Evolutionary conservation across 2,113 vertebrate genomes (phyloP).

Genomic region (Hiodon alosoides): DNA sequence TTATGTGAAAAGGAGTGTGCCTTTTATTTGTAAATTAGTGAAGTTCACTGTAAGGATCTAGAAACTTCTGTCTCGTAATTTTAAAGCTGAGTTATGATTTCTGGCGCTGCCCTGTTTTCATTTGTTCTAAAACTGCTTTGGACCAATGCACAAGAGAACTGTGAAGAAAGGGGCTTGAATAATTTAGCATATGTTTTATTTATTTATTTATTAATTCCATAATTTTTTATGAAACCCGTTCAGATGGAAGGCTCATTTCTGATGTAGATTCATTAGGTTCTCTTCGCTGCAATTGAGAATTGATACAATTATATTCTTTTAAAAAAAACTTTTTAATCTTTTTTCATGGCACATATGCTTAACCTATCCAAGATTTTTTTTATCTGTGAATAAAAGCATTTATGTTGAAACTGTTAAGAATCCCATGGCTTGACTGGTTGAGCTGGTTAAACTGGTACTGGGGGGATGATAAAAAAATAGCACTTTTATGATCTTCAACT

Average conservation of each 20-base stretch:
- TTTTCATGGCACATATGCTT: no score
- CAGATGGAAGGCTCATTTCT: background rate
- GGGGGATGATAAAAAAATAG: background rate
- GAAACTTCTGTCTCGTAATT: background rate
- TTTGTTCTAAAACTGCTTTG: constrained; percentile 15
- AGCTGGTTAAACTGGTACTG: background rate
- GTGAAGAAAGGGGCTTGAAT: constrained; percentile 9
- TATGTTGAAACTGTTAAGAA: background rate
- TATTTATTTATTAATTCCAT: background rate
- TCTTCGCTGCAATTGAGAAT: no score
- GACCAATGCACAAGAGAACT: background rate
- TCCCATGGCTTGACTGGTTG: background rate
- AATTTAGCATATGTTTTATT: constrained; percentile 1
- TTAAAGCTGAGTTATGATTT: constrained; percentile 5
- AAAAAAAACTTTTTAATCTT: no score
- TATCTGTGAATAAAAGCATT: background rate
- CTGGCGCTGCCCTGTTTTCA: background rate
- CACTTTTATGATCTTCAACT: no score
- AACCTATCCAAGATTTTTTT: background rate
- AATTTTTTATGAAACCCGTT: background rate
- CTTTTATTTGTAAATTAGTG: background rate
- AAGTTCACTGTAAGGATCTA: background rate
- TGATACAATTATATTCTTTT: no score
- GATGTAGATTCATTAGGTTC: no score
- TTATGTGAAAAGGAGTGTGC: background rate